phyloP scores from a whole-genome alignment of 2,888 invertebrate genomes.

The Leptopilina drosophilae region DNA sequence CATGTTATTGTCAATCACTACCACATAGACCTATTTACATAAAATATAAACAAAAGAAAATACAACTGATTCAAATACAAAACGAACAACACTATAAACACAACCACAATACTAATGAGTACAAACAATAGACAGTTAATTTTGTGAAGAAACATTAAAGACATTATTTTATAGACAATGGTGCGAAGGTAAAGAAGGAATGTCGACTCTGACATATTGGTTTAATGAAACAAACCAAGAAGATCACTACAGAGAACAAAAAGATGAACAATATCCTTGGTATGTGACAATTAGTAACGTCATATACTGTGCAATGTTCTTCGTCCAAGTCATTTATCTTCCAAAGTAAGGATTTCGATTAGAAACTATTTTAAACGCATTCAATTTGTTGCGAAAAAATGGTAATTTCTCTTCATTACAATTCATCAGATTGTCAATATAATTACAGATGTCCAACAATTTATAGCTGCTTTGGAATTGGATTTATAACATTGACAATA shows the following conservation, averaged over 20 bases:
- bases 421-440: neutral
- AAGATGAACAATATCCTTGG: conserved; percentile 90
- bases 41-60: too few species aligned
- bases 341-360: conserved; percentile 81
- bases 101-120: neutral
- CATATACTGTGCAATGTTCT: conserved; percentile 87
- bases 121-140: neutral
- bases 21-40: too few species aligned
- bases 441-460: conserved; percentile 83
- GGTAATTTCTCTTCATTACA: neutral
- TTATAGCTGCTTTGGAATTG: conserved; percentile 86
- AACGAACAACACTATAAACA: too few species aligned
- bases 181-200: conserved; percentile 82
- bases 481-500: conserved; percentile 83
- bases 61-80: too few species aligned
- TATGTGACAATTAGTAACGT: conserved; percentile 89
- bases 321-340: conserved; percentile 88
- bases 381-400: neutral
- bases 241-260: conserved; percentile 86
- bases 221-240: conserved; percentile 88
- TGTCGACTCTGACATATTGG: conserved; percentile 89
- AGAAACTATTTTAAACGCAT: conserved; percentile 38
- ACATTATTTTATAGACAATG: conserved; percentile 78
- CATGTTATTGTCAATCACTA: too few species aligned
- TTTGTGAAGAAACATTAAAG: neutral